These are phyloP conservation scores for Notamacropus eugenii DNA, from an alignment of 2,797 vertebrate species.

Conservation along the genomic window DNA sequence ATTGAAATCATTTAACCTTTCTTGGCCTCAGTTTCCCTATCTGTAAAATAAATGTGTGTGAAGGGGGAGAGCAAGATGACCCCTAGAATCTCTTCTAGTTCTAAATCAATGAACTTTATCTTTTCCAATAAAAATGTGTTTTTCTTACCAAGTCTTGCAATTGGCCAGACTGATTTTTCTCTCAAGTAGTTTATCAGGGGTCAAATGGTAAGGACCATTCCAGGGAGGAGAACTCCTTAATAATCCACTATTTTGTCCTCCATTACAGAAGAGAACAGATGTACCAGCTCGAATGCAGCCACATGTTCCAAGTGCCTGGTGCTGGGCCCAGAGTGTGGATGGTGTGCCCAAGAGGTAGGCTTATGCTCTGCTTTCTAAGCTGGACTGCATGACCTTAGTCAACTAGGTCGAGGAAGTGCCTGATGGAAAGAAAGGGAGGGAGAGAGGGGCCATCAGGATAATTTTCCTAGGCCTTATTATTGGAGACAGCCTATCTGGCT, in stretches of 20 bases:
- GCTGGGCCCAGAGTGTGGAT: conserved; percentile 94
- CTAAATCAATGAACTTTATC: background rate
- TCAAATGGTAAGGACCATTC: background rate
- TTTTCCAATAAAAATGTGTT: background rate
- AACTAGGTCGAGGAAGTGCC: conserved; percentile 29
- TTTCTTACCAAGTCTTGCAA: background rate
- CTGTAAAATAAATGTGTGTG: background rate
- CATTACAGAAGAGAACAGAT: conserved; percentile 90
- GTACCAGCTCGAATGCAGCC: conserved; percentile 87
- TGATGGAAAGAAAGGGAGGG: conserved; percentile 63
- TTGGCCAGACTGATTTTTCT: background rate
- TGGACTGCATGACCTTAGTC: conserved; percentile 32
- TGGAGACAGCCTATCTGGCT: conserved; percentile 75
- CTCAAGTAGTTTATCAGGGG: background rate
- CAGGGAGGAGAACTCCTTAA: background rate
- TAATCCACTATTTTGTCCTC: conserved; percentile 75
- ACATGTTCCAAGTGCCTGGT: conserved; percentile 93
- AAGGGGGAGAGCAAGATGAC: background rate
- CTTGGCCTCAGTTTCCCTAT: background rate
- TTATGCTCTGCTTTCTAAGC: conserved; percentile 56
- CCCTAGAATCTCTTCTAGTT: background rate
- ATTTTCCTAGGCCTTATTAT: conserved; percentile 68
- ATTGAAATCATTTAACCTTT: background rate
- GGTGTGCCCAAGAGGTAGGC: conserved; percentile 96
- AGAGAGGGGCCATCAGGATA: conserved; percentile 57